These are phyloP conservation scores for Otocyon megalotis DNA, from an alignment of 2,113 vertebrate species.

Conservation along the genomic window DNA sequence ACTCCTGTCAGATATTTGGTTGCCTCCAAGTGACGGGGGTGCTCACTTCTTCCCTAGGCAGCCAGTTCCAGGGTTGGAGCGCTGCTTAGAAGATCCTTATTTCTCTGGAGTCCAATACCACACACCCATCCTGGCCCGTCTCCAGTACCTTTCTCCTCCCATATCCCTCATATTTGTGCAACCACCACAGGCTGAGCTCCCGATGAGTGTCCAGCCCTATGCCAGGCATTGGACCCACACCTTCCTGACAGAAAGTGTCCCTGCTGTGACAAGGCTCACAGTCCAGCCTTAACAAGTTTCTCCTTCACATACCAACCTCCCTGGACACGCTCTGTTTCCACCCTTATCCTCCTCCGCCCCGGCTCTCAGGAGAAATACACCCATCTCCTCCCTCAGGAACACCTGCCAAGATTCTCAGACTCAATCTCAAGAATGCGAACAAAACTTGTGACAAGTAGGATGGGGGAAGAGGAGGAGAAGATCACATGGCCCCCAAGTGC, in stretches of 20 bases:
- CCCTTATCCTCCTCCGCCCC: neutral
- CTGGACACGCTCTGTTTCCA: neutral
- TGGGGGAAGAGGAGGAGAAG: neutral
- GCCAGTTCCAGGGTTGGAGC: neutral
- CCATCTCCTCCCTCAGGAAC: neutral
- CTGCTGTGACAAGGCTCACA: neutral
- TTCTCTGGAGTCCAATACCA: neutral
- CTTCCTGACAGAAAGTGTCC: neutral
- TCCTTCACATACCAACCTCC: neutral
- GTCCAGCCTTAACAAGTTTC: neutral
- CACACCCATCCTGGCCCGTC: neutral
- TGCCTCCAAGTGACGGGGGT: neutral
- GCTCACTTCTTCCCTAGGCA: neutral
- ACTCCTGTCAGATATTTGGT: neutral
- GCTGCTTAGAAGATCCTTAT: neutral
- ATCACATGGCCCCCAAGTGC: neutral
- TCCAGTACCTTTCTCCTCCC: neutral
- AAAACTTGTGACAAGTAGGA: neutral
- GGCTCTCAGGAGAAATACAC: neutral
- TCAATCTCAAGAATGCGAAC: neutral
- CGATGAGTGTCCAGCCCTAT: accelerated
- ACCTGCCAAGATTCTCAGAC: neutral
- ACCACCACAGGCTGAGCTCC: accelerated
- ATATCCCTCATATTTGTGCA: neutral
- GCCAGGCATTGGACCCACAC: neutral